Evolutionary conservation across 2,888 invertebrate species (phyloP), one percentile per base, ranked within the genome.

Genomic region (Dascillus cervinus): DNA sequence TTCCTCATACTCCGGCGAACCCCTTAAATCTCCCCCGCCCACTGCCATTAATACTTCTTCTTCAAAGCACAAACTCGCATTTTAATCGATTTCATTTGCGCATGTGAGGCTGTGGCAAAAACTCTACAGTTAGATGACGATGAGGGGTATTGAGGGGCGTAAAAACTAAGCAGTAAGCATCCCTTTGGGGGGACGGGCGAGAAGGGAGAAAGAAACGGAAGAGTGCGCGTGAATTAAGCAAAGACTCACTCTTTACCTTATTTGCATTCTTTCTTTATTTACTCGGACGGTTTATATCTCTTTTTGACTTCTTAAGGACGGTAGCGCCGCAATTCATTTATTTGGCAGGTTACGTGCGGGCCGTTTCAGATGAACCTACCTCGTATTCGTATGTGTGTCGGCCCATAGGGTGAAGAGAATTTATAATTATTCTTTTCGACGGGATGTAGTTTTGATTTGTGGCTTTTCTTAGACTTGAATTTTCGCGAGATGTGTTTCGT

Each of bases 21-120:
- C 52, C 50, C 50, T 51, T 49, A 46, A 49, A 47, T 47, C 43
- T 49, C 47, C 46, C 44, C n/a, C 47, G 42, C 49, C 58, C 53
- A 55, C 56, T 56, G 61, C 63, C 60, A 62, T 62, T 64, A 64
- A 63, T 64, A 63, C 65, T 67, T 67, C 67, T 67, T 67, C 65
- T 69, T 69, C 69, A 70, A 70, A 70, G 69, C 69, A 69, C 69
- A 67, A 68, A 69, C 65, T 71, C 73, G 72, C 72, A 73, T 73
- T 73, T 74, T 73, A 73, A 75, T 74, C 73, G 74, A 75, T 75
- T 73, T 72, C 73, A 74, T 73, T 74, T 73, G 73, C 73, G 73
- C 73, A 72, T 72, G 72, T 72, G 72, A 71, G 71, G 60, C 67
- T 65, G 71, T 70, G 60, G 66, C 66, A 65, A 66, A 64, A 63